Base-by-base conservation (phyloP, 2,113 vertebrate species). In the Ondatra zibethicus region DNA sequence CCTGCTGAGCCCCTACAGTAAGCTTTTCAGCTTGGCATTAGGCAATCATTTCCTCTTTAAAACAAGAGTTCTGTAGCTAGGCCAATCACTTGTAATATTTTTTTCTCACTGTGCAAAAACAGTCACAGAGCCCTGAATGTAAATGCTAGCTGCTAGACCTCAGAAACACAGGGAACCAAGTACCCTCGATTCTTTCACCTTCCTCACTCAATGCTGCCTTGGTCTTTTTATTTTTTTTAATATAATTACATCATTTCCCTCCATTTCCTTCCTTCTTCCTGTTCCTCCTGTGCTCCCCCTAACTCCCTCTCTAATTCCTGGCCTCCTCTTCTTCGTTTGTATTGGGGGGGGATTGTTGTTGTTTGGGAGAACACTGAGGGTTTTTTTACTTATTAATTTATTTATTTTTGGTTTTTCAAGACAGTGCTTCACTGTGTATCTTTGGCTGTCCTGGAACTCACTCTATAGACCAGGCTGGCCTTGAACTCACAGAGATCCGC, bases 51-150 rank as follows among this genome's bases (percentile, higher is more conserved):
- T 95, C 29, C 81, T 88, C 29, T 85, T 92, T n/a, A 93, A 94
- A 93, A 91, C 36, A 72, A 68, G 84, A 73, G 33, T 66, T 45
- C 76, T 5, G 1, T 23, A 50, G 9, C 42, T 85, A 73, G 11
- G 81, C 36, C 93, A 91, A 73, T 76, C 50, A 29, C 36, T 47
- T 90, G 75, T 80, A 42, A 52, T 31, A 76, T 86, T 81, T 92
- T 88, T 75, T 92, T 90, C 66, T 87, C n/a, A 68, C 80, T 52
- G 29, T 72, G 65, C 45, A 87, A 90, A 93, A 92, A 87, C 47
- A 95, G 55, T 31, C 88, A 70, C 13, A 47, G 45, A 66, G n/a
- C 21, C 23, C 11, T 13, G 55, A 82, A 63, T 70, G 23, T 8
- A 36, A 50, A 81, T 29, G 47, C 23, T 42, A 61, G 55, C 47